These are phyloP conservation scores for Macrostomum cliftonense DNA, from an alignment of 2,888 invertebrate species.

Conservation along the genomic window DNA sequence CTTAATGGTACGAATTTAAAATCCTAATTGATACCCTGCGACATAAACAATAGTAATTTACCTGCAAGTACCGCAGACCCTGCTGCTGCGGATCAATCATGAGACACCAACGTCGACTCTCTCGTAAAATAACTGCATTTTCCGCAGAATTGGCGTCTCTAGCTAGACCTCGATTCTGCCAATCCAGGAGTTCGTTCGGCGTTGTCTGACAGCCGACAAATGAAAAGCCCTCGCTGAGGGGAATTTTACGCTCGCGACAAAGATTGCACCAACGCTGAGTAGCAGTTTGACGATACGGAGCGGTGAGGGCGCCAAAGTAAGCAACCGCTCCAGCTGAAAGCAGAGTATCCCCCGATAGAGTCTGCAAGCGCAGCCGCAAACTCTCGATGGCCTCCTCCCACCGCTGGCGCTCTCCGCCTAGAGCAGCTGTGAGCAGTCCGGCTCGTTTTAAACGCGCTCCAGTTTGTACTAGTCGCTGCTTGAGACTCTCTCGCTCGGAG, in stretches of 20 bases:
- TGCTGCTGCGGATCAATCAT: constrained; percentile 37
- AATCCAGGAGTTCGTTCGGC: constrained; percentile 22
- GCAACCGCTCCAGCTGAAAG: constrained; percentile 30
- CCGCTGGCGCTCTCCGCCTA: constrained; percentile 20
- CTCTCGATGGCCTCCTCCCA: constrained; percentile 30
- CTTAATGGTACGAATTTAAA: not conserved
- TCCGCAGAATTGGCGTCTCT: constrained; percentile 31
- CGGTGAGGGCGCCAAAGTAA: constrained; percentile 32
- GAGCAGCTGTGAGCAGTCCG: constrained; percentile 29
- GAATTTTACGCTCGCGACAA: constrained; percentile 20
- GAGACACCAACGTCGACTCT: constrained; percentile 32
- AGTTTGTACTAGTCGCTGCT: constrained; percentile 27
- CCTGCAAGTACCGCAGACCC: constrained; percentile 24
- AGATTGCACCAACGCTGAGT: constrained; percentile 20
- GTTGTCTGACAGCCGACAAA: constrained; percentile 7
- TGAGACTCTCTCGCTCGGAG: constrained; percentile 29
- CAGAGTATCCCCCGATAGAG: constrained; percentile 31
- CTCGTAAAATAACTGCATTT: constrained; percentile 33
- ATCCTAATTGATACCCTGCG: too few species aligned
- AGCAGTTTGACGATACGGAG: constrained; percentile 23
- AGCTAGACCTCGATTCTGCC: constrained; percentile 34
- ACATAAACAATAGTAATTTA: not conserved
- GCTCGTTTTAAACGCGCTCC: constrained; percentile 27
- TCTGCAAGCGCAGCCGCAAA: constrained; percentile 25
- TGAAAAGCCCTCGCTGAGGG: constrained; percentile 19